A percentile compares a stretch with the other conserved stretches of the same genome.
These are phyloP conservation scores for Andrena cerasifolii DNA, from an alignment of 1,140 invertebrate genomes.

Conservation along the genomic window DNA sequence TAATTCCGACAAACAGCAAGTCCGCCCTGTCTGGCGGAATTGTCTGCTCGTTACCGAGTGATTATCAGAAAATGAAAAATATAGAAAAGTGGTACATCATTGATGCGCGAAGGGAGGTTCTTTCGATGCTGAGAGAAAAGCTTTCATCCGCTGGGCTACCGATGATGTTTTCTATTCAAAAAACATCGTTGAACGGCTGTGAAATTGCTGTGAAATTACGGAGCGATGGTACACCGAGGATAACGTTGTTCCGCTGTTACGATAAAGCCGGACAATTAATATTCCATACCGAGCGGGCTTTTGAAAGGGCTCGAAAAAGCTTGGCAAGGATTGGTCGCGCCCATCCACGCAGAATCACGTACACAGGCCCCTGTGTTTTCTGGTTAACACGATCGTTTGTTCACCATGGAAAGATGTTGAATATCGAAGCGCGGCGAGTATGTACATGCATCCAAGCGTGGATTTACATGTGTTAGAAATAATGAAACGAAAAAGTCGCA, in stretches of 20 bases:
- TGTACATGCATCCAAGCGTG: background rate
- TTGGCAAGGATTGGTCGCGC: conserved; percentile 34
- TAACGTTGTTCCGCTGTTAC: conserved; percentile 54
- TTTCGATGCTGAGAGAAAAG: no score
- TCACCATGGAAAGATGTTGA: conserved; percentile 18
- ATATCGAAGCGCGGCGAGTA: background rate
- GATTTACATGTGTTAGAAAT: background rate
- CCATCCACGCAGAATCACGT: background rate
- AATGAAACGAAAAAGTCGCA: no score
- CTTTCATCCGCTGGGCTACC: no score
- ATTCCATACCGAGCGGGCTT: conserved; percentile 59
- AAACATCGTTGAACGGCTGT: conserved; percentile 48
- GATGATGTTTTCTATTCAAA: conserved; percentile 1
- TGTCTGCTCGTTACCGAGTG: background rate
- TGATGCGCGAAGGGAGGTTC: background rate
- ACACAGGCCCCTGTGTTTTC: conserved; percentile 11
- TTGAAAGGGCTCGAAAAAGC: conserved; percentile 62
- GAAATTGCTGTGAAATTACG: conserved; percentile 62
- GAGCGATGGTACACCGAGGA: conserved; percentile 56
- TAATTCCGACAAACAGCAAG: background rate
- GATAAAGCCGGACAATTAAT: conserved; percentile 66
- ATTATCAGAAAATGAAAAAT: background rate
- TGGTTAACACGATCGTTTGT: conserved; percentile 8
- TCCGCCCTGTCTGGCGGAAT: background rate
- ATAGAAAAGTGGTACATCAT: background rate